Conservation (phyloP, 1,140 invertebrate species). For the Zaprionus tsacasi region DNA sequence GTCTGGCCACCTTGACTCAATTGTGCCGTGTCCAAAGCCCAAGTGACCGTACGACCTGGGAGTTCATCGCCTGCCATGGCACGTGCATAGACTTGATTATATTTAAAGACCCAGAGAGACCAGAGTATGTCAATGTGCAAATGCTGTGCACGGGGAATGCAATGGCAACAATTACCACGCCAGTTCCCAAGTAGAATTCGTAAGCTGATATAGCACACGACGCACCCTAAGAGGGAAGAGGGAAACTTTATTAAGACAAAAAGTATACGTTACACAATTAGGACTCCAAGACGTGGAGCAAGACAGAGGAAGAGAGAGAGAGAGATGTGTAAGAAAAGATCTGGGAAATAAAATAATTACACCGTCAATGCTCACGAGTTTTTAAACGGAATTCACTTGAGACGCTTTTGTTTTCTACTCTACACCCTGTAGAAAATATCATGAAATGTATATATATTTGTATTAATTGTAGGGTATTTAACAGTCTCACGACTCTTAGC, state of each 20-base stretch:
- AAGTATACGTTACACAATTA: slow-evolving; percentile 70
- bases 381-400: neutral
- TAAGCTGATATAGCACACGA: slow-evolving; percentile 36
- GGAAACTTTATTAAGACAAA: slow-evolving; percentile 37
- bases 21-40: slow-evolving; percentile 21
- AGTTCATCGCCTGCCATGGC: slow-evolving; percentile 53
- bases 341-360: slow-evolving; percentile 7
- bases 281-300: neutral
- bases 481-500: neutral
- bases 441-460: no score
- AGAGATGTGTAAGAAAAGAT: neutral
- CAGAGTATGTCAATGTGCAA: slow-evolving; percentile 20
- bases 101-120: slow-evolving; percentile 13
- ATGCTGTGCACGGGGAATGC: neutral
- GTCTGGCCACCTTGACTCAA: slow-evolving; percentile 23
- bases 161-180: neutral
- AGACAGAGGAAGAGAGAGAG: no score
- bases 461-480: neutral
- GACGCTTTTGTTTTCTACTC: neutral
- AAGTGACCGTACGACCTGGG: neutral
- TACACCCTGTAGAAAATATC: no score
- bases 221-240: neutral
- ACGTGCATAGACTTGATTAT: slow-evolving; percentile 54
- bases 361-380: neutral
- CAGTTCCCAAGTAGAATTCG: slow-evolving; percentile 10